Evolutionary conservation across 2,888 invertebrate genomes (phyloP), one percentile per base, ranked within the genome.

Genomic region (Apodemia zela): DNA sequence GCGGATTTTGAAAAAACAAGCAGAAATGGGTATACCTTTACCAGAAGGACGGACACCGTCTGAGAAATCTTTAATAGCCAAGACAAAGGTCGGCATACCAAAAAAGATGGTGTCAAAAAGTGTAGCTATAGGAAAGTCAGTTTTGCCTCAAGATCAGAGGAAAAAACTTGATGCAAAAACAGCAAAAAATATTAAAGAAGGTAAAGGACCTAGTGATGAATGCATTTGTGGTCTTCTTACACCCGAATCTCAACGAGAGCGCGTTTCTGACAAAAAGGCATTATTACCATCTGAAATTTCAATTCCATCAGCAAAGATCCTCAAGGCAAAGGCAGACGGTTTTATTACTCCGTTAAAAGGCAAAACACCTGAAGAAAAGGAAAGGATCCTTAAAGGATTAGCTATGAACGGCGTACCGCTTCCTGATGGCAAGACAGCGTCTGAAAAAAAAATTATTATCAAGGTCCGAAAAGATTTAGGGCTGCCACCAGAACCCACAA

Each of bases 401-500:
- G 74, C 70, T 0, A 65, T 62, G 51, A 29, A 42, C 10, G 78
- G 78, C 0, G 57, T 78, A 7, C 74, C 76, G 0, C 58, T 78
- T 5, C 76, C 77, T 2, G 72, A 73, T 61, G 73, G 67, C 0
- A 66, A 74, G 67, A 71, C 72, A 2, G 21, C 71, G 3, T 76
- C 79, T 0, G 78, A 80, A 62, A 72, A 66, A 42, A 67, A 72
- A 49, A 3, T 78, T 0, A 70, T 75, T 0, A 61, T 68, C 0
- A 76, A 75, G 61, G 70, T 79, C 15, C 67, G 74, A 11, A 8
- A n/a, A 8, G 73, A 78, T 2, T 25, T 76, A 33, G 77, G 76
- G 0, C 15, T 78, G n/a, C 76, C 78, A 11, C 68, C 71, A 15
- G 73, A 71, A 63, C 75, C 76, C 0, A 69, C 66, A 63, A 64